Evolutionary conservation across 2,888 invertebrate genomes (phyloP).

Genomic region (Dexiosoma caninum): DNA sequence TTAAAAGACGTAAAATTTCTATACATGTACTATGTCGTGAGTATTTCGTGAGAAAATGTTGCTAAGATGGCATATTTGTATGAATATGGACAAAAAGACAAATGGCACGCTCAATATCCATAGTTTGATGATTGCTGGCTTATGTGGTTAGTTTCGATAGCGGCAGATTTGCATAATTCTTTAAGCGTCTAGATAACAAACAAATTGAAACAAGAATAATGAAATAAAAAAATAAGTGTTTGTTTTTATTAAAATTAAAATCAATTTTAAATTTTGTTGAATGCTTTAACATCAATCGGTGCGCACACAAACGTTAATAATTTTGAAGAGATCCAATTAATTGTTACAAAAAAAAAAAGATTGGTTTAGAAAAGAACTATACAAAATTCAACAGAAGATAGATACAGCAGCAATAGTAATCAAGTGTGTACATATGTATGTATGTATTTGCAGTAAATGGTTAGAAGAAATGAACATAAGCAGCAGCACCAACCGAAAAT

Average conservation of each 20-base stretch:
- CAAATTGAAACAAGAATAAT: slow-evolving; percentile 68
- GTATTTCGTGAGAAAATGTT: slow-evolving; percentile 11
- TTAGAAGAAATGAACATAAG: slow-evolving; percentile 51
- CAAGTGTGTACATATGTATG: background rate
- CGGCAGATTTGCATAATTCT: slow-evolving; percentile 75
- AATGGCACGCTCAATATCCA: slow-evolving; percentile 66
- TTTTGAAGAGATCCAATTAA: slow-evolving; percentile 39
- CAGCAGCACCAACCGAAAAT: slow-evolving; percentile 59
- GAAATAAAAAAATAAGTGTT: slow-evolving; percentile 65
- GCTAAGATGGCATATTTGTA: slow-evolving; percentile 36
- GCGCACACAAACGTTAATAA: slow-evolving; percentile 49
- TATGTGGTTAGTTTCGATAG: slow-evolving; percentile 66
- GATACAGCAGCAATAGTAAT: slow-evolving; percentile 30
- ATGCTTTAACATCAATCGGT: slow-evolving; percentile 28
- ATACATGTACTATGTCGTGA: background rate
- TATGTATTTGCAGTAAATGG: slow-evolving; percentile 14
- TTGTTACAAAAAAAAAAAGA: slow-evolving; percentile 2
- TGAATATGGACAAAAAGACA: slow-evolving; percentile 38
- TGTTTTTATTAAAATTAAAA: slow-evolving; percentile 66
- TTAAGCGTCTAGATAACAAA: slow-evolving; percentile 77
- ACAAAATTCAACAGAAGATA: slow-evolving; percentile 37
- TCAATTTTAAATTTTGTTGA: slow-evolving; percentile 64
- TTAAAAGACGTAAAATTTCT: slow-evolving; percentile 18
- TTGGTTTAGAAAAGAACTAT: slow-evolving; percentile 18
- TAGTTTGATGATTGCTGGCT: slow-evolving; percentile 66